These are phyloP conservation scores for Zosterops pallidus DNA, from an alignment of 2,113 vertebrate species.

Conservation along the genomic window DNA sequence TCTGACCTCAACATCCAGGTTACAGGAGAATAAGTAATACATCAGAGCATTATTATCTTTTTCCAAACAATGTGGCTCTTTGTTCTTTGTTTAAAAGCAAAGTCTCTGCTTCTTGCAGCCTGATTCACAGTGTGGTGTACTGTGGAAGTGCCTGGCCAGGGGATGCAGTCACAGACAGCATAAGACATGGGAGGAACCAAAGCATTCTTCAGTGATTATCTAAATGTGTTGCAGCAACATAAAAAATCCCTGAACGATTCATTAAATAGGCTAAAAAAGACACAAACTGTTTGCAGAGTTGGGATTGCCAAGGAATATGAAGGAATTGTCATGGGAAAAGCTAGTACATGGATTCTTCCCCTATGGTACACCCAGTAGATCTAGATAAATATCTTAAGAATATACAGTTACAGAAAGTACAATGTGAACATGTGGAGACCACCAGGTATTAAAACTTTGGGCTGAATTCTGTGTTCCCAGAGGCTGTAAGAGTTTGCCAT, in stretches of 20 bases:
- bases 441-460: background rate
- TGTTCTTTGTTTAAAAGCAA: background rate
- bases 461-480: background rate
- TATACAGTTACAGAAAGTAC: background rate
- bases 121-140: background rate
- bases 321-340: slow-evolving; percentile 29
- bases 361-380: background rate
- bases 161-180: slow-evolving; percentile 22
- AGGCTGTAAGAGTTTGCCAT: background rate
- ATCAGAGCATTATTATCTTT: background rate
- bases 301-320: slow-evolving; percentile 24
- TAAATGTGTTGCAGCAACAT: slow-evolving; percentile 56
- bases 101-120: background rate
- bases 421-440: background rate
- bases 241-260: slow-evolving; percentile 51
- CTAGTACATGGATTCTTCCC: background rate
- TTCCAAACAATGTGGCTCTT: background rate
- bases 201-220: slow-evolving; percentile 66
- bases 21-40: background rate
- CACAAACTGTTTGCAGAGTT: slow-evolving; percentile 12
- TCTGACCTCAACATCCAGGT: background rate
- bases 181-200: slow-evolving; percentile 57
- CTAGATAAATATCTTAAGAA: background rate
- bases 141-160: slow-evolving; percentile 12
- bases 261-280: slow-evolving; percentile 42